Base-by-base conservation (phyloP, 2,113 vertebrate genomes). In the Phyllopteryx taeniolatus region DNA sequence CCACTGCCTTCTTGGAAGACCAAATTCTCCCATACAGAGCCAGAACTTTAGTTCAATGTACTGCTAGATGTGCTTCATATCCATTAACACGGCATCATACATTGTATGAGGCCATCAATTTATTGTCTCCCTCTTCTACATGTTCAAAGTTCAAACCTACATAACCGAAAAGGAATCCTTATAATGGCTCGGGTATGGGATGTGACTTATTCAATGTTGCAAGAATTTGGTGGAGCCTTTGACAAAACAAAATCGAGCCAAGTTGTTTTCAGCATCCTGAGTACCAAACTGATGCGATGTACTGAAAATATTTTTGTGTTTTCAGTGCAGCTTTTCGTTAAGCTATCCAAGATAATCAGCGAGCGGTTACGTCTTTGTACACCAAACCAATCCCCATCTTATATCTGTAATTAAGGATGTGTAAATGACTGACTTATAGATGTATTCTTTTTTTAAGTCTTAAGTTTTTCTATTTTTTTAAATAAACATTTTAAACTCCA, bases 401-500 rank as follows among this genome's bases (percentile, higher is more conserved):
- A 66, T 74, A 51, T 79, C 62, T 77, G 49, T 79, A 60, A 54
- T 71, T 79, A 72, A 74, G 73, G 71, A 73, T 81, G 73, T 87
- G 79, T 84, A 81, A 83, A 74, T 79, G 71, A 83, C 74, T 82
- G 76, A 74, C 67, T 54, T 85, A 84, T 86, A 85, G 85, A 92
- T 92, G 83, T 86, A 93, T 90, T 92, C 90, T 87, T 84, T 83
- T 83, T 96, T 97, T 97, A 70, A 70, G 96, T 96, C 94, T 94
- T 66, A 95, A 94, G 93, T 92, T 95, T 95, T 91, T 94, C 83
- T 90, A 87, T 90, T 97, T 96, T 98, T 96, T 94, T 86, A 97
- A 39, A 97, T 98, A 97, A 98, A 98, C 93, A 94, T 96, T 94
- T 92, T 92, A 92, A 92, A 92, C 87, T 27, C 17, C 22, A 31